A percentile compares a stretch with the other conserved stretches of the same genome.
phyloP scores from a whole-genome alignment of 2,113 vertebrate species.

The Barnardius zonarius region DNA sequence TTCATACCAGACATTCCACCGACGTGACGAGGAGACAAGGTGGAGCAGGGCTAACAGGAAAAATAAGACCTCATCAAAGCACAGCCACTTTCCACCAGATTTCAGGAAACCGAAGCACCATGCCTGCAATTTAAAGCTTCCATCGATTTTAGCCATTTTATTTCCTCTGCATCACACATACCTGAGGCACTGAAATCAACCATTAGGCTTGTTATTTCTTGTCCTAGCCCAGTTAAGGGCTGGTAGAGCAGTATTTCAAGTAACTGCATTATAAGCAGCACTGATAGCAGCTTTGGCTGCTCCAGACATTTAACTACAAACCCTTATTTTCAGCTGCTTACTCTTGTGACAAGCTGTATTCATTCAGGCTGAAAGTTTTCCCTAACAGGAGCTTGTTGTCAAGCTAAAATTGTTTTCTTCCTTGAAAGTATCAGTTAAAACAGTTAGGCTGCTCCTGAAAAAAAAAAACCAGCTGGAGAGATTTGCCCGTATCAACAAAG shows the following conservation, averaged over 20 bases:
- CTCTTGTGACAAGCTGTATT: neutral
- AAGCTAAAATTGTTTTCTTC: neutral
- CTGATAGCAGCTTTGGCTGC: neutral
- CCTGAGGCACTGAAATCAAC: neutral
- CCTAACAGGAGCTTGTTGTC: neutral
- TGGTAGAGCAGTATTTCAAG: neutral
- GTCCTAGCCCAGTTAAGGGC: neutral
- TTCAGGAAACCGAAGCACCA: neutral
- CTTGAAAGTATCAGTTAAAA: neutral
- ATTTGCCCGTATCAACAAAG: neutral
- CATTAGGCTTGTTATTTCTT: neutral
- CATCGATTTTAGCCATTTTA: neutral
- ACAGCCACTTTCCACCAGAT: neutral
- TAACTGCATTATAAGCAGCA: neutral
- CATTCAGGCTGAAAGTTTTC: neutral
- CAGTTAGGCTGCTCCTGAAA: neutral
- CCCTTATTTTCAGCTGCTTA: neutral
- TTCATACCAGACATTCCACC: conserved; percentile 34
- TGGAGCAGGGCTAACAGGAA: neutral
- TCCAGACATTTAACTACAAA: neutral
- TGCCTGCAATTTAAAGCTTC: neutral
- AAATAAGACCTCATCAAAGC: conserved; percentile 6
- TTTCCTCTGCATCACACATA: neutral
- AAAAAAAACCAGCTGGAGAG: neutral
- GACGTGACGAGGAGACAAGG: neutral